Percentiles rank a stretch among this genome's conserved stretches.
Conservation (phyloP, 2,888 invertebrate species). For the Andrena haemorrhoa region DNA sequence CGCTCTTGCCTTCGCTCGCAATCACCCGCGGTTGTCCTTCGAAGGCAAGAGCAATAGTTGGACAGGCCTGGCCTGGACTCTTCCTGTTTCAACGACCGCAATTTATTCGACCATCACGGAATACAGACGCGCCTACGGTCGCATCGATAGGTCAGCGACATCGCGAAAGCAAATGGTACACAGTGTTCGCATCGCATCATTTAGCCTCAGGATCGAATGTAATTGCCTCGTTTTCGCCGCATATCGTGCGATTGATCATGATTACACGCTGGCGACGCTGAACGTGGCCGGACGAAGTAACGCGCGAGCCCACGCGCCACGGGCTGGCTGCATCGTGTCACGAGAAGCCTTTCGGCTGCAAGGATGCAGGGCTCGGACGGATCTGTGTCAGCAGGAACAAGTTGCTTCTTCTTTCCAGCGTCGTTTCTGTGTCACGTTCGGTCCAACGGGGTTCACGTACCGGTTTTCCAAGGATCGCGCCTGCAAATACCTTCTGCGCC, state of each 20-base stretch:
- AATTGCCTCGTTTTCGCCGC: conserved; percentile 5
- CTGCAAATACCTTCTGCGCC: conserved; percentile 28
- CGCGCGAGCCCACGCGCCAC: neutral
- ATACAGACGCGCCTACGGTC: neutral
- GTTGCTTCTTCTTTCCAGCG: conserved; percentile 44
- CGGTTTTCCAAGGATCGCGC: conserved; percentile 64
- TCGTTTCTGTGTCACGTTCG: conserved; percentile 60
- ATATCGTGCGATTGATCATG: neutral
- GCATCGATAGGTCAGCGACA: neutral
- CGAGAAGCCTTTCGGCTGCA: neutral
- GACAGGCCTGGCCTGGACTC: neutral
- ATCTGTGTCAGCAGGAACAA: conserved; percentile 54
- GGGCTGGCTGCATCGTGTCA: neutral
- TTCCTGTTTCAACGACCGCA: no score
- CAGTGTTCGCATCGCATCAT: neutral
- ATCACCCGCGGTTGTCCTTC: no score
- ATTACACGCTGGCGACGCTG: neutral
- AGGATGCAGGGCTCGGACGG: conserved; percentile 21
- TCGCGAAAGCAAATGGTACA: neutral
- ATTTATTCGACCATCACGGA: neutral
- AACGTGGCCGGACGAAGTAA: neutral
- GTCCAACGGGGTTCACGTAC: conserved; percentile 50
- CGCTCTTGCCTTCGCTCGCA: no score
- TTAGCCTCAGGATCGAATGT: neutral
- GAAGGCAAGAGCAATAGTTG: no score